Evolutionary conservation across 92 coral and sea anemone species (phyloP).

Genomic region (Bergia sp.): DNA sequence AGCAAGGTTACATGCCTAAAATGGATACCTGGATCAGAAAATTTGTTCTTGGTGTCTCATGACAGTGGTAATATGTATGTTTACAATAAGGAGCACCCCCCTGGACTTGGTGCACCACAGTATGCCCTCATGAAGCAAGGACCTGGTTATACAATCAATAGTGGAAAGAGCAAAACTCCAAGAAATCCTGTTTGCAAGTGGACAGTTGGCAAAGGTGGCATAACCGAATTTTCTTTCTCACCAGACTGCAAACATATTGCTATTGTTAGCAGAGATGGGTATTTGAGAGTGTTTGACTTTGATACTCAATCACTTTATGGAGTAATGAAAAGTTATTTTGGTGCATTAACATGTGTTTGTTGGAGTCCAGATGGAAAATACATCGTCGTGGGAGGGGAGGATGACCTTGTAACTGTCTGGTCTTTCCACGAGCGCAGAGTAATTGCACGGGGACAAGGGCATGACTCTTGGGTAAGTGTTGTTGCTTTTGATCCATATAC

Average conservation of each 20-base stretch:
- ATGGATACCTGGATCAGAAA: constrained; percentile 99
- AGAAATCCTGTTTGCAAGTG: constrained; percentile 98
- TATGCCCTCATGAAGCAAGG: constrained; percentile 96
- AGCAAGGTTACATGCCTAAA: constrained; percentile 91
- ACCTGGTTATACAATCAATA: constrained; percentile 85
- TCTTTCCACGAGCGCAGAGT: constrained; percentile 89
- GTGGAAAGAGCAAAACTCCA: constrained; percentile 88
- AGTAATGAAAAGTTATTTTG: constrained; percentile 98
- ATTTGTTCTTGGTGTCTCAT: constrained; percentile 90
- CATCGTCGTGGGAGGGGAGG: constrained; percentile 96
- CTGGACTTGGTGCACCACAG: constrained; percentile 82
- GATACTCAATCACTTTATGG: constrained; percentile 92
- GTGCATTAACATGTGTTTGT: constrained; percentile 93
- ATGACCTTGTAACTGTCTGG: constrained; percentile 95
- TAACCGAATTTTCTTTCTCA: constrained; percentile 95
- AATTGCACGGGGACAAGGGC: constrained; percentile 95
- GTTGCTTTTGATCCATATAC: constrained; percentile 98
- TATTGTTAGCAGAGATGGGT: constrained; percentile 93
- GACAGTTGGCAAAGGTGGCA: constrained; percentile 89
- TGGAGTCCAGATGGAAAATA: constrained; percentile 99
- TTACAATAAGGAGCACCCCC: constrained; percentile 94
- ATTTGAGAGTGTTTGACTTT: constrained; percentile 95
- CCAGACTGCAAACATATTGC: constrained; percentile 99
- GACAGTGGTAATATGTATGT: constrained; percentile 99
- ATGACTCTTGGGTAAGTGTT: constrained; percentile 95